Evolutionary conservation across 2,888 invertebrate genomes (phyloP).

Genomic region (Salpingus planirostris): DNA sequence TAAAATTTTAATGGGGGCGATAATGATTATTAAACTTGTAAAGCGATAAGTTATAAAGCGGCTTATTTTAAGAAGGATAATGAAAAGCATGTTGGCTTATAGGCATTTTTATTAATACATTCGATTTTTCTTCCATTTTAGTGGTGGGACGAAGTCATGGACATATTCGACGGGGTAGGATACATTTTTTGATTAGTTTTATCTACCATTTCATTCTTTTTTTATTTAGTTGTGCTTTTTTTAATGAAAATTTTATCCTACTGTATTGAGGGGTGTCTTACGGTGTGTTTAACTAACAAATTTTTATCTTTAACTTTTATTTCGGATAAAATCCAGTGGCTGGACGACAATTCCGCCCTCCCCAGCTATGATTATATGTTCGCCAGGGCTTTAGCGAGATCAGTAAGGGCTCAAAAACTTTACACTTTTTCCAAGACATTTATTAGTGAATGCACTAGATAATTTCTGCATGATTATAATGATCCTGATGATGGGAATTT

Average conservation of each 20-base stretch:
- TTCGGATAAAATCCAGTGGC: conserved; percentile 44
- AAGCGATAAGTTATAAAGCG: too few relatives aligned
- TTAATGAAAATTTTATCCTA: conserved; percentile 1
- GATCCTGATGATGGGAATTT: conserved; percentile 2
- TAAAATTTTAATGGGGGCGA: too few relatives aligned
- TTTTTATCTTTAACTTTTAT: conserved; percentile 21
- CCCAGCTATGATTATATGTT: conserved; percentile 59
- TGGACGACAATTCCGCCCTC: conserved; percentile 66
- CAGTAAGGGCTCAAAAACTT: conserved; percentile 54
- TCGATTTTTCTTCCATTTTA: conserved; percentile 51
- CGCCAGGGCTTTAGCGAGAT: conserved; percentile 59
- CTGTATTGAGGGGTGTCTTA: too few relatives aligned
- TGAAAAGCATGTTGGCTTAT: conserved; percentile 3
- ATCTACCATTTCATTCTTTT: conserved; percentile 1
- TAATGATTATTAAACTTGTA: too few relatives aligned
- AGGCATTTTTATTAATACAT: conserved; percentile 8
- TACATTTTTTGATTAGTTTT: conserved; percentile 16
- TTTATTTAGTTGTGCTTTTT: conserved; percentile 4
- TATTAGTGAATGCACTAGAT: background rate
- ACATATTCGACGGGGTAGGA: conserved; percentile 93
- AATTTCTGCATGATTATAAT: conserved; percentile 6
- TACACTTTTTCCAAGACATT: too few relatives aligned
- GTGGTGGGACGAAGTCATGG: conserved; percentile 96
- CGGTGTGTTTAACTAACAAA: too few relatives aligned
- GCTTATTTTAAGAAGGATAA: too few relatives aligned